Evolutionary conservation across 2,888 invertebrate genomes (phyloP).

Genomic region (Tipula helvola): DNA sequence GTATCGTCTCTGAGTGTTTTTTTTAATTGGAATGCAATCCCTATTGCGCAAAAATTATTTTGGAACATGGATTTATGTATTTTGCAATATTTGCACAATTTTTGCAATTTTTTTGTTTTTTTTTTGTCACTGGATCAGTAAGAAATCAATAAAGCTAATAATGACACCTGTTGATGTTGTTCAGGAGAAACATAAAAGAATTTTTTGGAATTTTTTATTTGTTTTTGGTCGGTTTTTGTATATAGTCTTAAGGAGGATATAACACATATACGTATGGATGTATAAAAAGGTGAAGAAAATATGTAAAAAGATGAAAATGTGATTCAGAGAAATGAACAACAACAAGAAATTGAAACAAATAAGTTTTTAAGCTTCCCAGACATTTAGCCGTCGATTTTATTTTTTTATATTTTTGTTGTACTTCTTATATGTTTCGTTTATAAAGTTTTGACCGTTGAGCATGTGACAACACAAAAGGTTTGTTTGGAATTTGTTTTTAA

Average conservation of each 20-base stretch:
- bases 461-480: conserved; percentile 4
- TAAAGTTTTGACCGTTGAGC: not conserved
- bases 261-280: not conserved
- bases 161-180: not conserved
- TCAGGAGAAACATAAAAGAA: not conserved
- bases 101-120: not conserved
- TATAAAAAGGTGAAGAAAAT: not conserved
- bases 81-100: not conserved
- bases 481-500: not conserved
- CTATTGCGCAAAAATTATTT: not conserved
- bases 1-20: not conserved
- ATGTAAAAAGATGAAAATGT: conserved; percentile 4
- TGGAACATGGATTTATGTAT: not conserved
- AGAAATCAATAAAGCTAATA: conserved; percentile 4
- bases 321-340: not conserved
- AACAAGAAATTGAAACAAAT: not conserved
- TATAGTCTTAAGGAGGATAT: not conserved
- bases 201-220: not conserved
- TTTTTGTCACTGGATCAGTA: conserved; percentile 4
- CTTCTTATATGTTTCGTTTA: not conserved
- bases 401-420: not conserved
- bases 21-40: not conserved
- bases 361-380: not conserved
- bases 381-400: not conserved
- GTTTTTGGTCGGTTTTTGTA: not conserved